Conservation (phyloP, 2,797 vertebrate species). For the Rhinichthys osculus region DNA sequence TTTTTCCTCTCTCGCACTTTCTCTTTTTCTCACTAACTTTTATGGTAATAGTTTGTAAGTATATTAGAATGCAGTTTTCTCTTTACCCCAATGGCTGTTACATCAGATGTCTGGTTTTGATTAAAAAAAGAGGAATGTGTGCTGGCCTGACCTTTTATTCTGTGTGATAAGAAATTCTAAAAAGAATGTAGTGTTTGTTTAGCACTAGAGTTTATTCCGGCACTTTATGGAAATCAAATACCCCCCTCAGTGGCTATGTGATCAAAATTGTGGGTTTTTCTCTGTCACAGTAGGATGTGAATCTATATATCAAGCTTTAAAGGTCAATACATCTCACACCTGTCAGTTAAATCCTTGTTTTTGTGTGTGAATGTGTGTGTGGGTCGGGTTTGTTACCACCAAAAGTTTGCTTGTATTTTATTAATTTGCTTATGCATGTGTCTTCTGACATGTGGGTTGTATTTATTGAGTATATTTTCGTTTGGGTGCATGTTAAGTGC, state of each 20-base stretch:
- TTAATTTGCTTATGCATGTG: slow-evolving; percentile 7
- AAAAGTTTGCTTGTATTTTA: neutral
- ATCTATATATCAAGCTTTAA: neutral
- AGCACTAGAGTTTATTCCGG: slow-evolving; percentile 18
- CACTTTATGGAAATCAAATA: slow-evolving; percentile 37
- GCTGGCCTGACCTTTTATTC: slow-evolving; percentile 27
- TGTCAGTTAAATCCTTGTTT: neutral
- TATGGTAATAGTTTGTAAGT: neutral
- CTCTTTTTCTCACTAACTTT: neutral
- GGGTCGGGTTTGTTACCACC: neutral
- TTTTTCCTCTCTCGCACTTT: neutral
- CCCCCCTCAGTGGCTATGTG: neutral
- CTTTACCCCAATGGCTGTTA: slow-evolving; percentile 17
- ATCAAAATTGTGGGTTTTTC: neutral
- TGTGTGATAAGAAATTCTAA: slow-evolving; percentile 37
- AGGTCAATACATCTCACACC: neutral
- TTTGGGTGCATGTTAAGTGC: slow-evolving; percentile 10
- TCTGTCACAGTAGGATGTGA: neutral
- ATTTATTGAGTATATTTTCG: slow-evolving; percentile 25
- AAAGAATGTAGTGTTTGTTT: slow-evolving; percentile 35
- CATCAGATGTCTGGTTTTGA: slow-evolving; percentile 42
- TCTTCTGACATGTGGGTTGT: slow-evolving; percentile 28
- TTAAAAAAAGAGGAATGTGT: slow-evolving; percentile 40
- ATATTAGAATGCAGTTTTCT: slow-evolving; percentile 4
- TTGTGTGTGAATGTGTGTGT: neutral